A percentile compares a stretch with the other conserved stretches of the same genome.
Conservation (phyloP, 2,113 vertebrate species). For the Sula dactylatra region DNA sequence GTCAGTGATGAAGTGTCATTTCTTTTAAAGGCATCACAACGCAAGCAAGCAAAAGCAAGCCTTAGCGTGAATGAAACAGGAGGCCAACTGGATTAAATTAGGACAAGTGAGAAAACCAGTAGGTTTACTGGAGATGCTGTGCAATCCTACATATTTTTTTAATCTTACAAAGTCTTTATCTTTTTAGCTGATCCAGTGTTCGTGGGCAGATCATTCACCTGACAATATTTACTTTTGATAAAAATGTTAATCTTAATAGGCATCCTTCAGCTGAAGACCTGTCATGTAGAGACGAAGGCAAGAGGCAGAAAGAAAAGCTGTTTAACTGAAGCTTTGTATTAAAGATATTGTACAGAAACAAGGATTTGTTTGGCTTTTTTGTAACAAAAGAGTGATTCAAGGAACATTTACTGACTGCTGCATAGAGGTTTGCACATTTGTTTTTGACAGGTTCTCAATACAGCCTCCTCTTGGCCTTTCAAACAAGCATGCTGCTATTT, state of each 20-base stretch:
- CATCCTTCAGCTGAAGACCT: neutral
- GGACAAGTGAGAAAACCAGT: neutral
- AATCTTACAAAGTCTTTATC: neutral
- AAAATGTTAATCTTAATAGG: slow-evolving; percentile 10
- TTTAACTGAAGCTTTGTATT: slow-evolving; percentile 4
- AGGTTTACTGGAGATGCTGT: neutral
- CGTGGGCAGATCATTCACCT: neutral
- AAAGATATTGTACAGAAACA: neutral
- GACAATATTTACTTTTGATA: neutral
- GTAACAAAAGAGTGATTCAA: slow-evolving; percentile 9
- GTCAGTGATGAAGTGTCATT: neutral
- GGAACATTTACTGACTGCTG: slow-evolving; percentile 25
- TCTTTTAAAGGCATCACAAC: neutral
- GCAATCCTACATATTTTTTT: neutral
- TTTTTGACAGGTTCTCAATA: slow-evolving; percentile 67
- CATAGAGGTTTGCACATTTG: slow-evolving; percentile 43
- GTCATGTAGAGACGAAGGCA: neutral
- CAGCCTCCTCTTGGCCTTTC: slow-evolving; percentile 58
- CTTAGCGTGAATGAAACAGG: neutral
- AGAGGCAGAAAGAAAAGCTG: neutral
- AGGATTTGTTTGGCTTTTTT: neutral
- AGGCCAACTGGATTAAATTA: neutral
- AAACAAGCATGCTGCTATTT: slow-evolving; percentile 32
- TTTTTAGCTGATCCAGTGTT: neutral
- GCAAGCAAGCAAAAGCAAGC: neutral